These are phyloP conservation scores for Tillus elongatus DNA, from an alignment of 2,888 invertebrate species.

Conservation along the genomic window DNA sequence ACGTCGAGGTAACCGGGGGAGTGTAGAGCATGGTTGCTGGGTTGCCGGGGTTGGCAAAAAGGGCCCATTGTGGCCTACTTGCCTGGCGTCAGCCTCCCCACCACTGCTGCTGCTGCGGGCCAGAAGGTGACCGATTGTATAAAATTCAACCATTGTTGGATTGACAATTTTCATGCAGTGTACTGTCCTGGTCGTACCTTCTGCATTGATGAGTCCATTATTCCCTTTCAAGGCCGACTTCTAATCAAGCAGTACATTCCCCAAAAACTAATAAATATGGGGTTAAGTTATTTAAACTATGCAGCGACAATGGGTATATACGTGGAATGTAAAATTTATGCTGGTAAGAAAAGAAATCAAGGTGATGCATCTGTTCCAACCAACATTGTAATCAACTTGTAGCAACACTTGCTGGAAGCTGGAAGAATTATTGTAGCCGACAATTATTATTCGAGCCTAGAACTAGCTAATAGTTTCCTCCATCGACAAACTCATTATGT, in stretches of 20 bases:
- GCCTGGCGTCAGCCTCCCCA: too few relatives aligned
- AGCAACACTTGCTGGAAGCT: constrained; percentile 9
- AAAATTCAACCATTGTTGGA: constrained; percentile 5
- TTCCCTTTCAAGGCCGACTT: constrained; percentile 6
- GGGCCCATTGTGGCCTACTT: too few relatives aligned
- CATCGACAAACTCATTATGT: constrained; percentile 8
- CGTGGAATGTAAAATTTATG: too few relatives aligned
- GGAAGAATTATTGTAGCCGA: constrained; percentile 10
- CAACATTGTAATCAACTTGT: constrained; percentile 12
- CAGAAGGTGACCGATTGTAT: constrained; percentile 6
- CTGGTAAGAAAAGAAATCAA: constrained; percentile 9
- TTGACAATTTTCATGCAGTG: constrained; percentile 3
- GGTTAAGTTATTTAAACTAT: too few relatives aligned
- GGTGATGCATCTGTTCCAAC: constrained; percentile 11
- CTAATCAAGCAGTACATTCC: neutral
- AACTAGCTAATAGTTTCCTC: constrained; percentile 12
- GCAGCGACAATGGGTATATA: constrained; percentile 12
- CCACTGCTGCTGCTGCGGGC: too few relatives aligned
- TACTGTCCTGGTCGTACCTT: constrained; percentile 5
- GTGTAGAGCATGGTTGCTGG: too few relatives aligned
- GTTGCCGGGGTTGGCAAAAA: too few relatives aligned
- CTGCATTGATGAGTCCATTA: constrained; percentile 4
- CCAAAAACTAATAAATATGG: neutral
- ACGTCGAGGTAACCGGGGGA: too few relatives aligned
- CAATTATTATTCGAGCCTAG: constrained; percentile 15